phyloP scores from a whole-genome alignment of 2,797 vertebrate species.

The Coregonus suidteri region DNA sequence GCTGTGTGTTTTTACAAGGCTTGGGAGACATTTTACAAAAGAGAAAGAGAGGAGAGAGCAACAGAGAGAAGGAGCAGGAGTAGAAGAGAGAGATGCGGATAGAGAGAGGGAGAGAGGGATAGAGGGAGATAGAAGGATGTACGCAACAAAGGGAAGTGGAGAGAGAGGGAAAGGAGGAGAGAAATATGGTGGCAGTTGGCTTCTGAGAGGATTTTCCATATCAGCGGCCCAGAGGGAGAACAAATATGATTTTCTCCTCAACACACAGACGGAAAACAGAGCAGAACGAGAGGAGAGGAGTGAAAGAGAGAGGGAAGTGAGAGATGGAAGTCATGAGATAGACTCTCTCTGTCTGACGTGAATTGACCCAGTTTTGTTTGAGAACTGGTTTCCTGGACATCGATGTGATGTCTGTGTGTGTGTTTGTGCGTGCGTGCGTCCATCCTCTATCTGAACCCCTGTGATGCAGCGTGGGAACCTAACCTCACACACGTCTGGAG shows the following conservation, averaged over 20 bases:
- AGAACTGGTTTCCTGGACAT: background rate
- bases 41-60: conserved; percentile 45
- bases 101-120: conserved; percentile 53
- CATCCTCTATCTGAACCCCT: conserved; percentile 36
- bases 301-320: conserved; percentile 45
- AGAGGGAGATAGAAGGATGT: background rate
- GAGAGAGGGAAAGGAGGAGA: conserved; percentile 48
- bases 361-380: background rate
- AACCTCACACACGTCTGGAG: background rate
- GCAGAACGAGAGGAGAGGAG: conserved; percentile 30
- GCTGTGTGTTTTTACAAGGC: too few species aligned
- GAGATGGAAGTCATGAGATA: too few species aligned
- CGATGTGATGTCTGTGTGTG: conserved; percentile 12
- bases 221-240: conserved; percentile 73
- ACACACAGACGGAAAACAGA: conserved; percentile 74
- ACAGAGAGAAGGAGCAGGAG: conserved; percentile 33
- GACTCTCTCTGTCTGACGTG: background rate
- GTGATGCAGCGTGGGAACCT: conserved; percentile 33
- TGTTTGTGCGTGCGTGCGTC: conserved; percentile 18
- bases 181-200: conserved; percentile 70
- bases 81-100: conserved; percentile 49
- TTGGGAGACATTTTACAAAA: background rate
- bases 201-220: conserved; percentile 77
- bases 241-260: conserved; percentile 76
- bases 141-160: conserved; percentile 2